Evolutionary conservation across 2,113 vertebrate genomes (phyloP).

Genomic region (Bubo scandiacus): DNA sequence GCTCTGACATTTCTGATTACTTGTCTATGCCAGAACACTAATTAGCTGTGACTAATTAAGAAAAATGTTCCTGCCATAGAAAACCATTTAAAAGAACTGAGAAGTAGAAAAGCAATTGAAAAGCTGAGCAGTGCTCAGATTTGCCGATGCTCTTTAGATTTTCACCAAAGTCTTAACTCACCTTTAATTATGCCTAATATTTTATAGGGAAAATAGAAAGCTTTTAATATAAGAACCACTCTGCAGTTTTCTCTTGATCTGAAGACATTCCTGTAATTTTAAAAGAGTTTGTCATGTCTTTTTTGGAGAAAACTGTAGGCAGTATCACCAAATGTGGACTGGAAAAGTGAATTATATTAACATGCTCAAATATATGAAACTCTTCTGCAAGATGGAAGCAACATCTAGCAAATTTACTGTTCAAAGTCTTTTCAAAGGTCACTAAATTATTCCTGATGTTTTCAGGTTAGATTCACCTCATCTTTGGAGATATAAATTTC

Average conservation of each 20-base stretch:
- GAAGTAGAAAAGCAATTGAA: constrained; percentile 83
- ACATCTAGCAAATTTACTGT: neutral
- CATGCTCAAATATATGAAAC: neutral
- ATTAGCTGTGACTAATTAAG: constrained; percentile 93
- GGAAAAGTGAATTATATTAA: neutral
- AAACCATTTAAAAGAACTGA: constrained; percentile 85
- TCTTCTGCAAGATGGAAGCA: neutral
- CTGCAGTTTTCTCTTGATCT: constrained; percentile 14
- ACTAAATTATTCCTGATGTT: neutral
- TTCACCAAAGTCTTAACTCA: constrained; percentile 74
- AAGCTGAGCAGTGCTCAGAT: constrained; percentile 81
- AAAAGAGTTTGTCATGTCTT: constrained; percentile 3
- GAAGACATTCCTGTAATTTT: neutral
- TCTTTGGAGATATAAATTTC: neutral
- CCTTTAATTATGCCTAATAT: constrained; percentile 74
- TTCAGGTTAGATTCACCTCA: neutral
- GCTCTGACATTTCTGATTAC: constrained; percentile 90
- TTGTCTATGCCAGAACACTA: constrained; percentile 90
- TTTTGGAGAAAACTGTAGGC: neutral
- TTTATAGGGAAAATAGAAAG: constrained; percentile 38
- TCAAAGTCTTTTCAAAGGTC: neutral
- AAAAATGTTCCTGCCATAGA: constrained; percentile 87
- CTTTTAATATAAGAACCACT: constrained; percentile 22
- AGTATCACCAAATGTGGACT: neutral
- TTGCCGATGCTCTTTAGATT: constrained; percentile 80